These are phyloP conservation scores for Spongilla lacustris DNA, from an alignment of 37 sponge, comb jelly and placozoan species.

Conservation along the genomic window DNA sequence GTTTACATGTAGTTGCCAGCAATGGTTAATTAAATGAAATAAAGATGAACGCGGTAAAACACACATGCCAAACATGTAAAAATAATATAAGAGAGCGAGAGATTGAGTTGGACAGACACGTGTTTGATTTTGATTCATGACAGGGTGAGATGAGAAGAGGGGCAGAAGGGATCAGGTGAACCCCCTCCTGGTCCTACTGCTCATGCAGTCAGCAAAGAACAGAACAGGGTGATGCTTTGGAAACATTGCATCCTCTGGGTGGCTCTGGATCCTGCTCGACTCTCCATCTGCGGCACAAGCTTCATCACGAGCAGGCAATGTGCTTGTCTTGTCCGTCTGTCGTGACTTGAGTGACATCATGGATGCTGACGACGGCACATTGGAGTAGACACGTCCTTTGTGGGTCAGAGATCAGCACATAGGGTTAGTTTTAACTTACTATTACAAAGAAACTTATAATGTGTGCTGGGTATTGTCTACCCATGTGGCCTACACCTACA, in stretches of 20 bases:
- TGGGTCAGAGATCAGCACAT: not conserved
- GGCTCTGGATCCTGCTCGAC: not conserved
- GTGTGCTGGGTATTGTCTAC: not conserved
- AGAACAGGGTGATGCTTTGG: slow-evolving; percentile 3
- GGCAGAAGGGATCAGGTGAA: not conserved
- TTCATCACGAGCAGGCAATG: not conserved
- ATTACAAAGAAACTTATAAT: not conserved
- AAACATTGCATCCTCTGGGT: slow-evolving; percentile 38
- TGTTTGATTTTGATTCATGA: not conserved
- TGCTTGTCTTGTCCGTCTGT: not conserved
- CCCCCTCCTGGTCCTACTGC: slow-evolving; percentile 10
- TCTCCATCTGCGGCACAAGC: not conserved
- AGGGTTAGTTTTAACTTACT: not conserved
- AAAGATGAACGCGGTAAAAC: not conserved
- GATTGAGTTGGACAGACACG: not conserved
- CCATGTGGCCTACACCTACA: not conserved
- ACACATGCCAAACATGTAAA: not conserved
- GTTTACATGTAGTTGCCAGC: not conserved
- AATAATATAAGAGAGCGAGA: not conserved
- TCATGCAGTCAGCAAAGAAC: slow-evolving; percentile 53
- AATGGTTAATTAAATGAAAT: not conserved
- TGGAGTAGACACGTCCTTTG: not conserved
- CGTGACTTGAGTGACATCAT: not conserved
- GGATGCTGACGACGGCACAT: not conserved
- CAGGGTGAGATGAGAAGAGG: too few relatives aligned